Evolutionary conservation across 2,888 invertebrate species (phyloP), one percentile per base, ranked within the genome.

Genomic region (Lepidocyrtoides sp.): DNA sequence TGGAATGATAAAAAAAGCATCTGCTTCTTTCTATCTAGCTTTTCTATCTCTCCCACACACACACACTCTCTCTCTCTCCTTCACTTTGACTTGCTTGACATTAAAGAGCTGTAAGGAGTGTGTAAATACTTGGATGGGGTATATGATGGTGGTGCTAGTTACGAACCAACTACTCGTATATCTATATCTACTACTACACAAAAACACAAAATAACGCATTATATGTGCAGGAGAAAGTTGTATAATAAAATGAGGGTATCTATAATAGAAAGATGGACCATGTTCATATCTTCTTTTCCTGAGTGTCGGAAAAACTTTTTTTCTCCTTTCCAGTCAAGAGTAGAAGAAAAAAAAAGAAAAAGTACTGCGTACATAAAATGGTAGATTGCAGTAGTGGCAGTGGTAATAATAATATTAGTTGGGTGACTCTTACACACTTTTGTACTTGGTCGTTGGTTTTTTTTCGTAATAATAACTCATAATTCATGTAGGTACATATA

Each of bases 1-100:
- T 63, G 60, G 60, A 63, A 63, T 72, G 86, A 91, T 91, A n/a
- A 91, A 91, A 87, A 91, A 91, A 86, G 87, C 91, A 91, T 91
- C 91, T 91, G 91, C 87, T 81, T 82, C 87, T 32, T 82, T 87
- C 72, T 87, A 91, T 91, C 91, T 86, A 41, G 10, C 44, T 77
- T 51, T 48, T 81, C 75, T 69, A 84, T 83, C 89, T 89, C 51
- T 26, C 44, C 51, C 23, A 20, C 41, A 32, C 20, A 5, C 14
- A 20, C 20, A 54, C 69, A 17, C 54, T 48, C 14, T 23, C 14
- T 66, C 36, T 88, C 81, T 29, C 41, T 79, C 69, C 17, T n/a
- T n/a, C n/a, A n/a, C 63, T 86, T 57, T 87, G 48, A 81, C 91
- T 91, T 26, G 72, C 72, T 44, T 91, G 91, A 91, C 86, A 86